phyloP scores from a whole-genome alignment of 2,113 vertebrate species.

The Balaenoptera acutorostrata region DNA sequence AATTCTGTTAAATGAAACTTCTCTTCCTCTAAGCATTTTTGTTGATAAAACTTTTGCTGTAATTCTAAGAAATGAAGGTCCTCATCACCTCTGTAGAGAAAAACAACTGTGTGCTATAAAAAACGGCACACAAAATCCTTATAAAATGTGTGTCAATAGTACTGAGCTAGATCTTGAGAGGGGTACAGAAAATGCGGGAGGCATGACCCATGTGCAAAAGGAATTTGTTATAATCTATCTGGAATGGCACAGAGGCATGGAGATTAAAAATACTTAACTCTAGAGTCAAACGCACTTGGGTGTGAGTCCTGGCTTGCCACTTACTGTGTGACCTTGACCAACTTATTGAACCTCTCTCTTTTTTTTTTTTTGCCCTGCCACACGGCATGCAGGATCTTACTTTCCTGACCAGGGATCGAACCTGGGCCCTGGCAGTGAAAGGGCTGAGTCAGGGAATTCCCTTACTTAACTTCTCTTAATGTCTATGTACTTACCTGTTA shows the following conservation, averaged over 20 bases:
- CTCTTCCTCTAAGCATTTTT: constrained; percentile 22
- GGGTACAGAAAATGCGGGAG: neutral
- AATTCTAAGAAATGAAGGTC: constrained; percentile 8
- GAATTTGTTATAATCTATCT: neutral
- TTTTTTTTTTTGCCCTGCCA: neutral
- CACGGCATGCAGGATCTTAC: neutral
- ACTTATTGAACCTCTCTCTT: neutral
- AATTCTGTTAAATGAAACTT: constrained; percentile 3
- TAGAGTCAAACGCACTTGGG: neutral
- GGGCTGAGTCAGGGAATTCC: neutral
- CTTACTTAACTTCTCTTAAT: neutral
- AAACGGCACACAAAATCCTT: constrained; percentile 10
- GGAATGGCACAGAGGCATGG: neutral
- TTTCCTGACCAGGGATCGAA: neutral
- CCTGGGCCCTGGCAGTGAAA: neutral
- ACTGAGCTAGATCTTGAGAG: neutral
- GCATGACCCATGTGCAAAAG: neutral
- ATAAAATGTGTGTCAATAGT: neutral
- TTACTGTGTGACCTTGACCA: neutral
- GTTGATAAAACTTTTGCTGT: neutral
- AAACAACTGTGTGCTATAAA: constrained; percentile 16
- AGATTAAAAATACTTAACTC: neutral
- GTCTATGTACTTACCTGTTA: neutral
- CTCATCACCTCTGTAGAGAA: neutral
- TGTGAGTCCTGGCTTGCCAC: neutral